A percentile compares a stretch with the other conserved stretches of the same genome.
These are phyloP conservation scores for Ceratina japonica DNA, from an alignment of 1,140 invertebrate genomes.

Conservation along the genomic window DNA sequence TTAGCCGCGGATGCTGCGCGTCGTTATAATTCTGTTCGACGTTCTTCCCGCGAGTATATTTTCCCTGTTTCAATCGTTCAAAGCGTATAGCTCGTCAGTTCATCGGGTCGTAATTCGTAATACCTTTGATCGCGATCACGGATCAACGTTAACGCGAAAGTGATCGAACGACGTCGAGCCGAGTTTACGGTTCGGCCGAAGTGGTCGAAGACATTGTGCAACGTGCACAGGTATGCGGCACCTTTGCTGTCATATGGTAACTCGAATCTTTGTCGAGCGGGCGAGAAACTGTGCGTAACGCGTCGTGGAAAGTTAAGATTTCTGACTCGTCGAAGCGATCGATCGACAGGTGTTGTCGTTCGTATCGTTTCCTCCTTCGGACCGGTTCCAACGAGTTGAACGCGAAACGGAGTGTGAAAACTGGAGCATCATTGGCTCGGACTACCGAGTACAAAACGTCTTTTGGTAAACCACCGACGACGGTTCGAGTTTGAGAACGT, in stretches of 20 bases:
- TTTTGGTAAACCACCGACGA: no score
- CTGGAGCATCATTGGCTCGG: no score
- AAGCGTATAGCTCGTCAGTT: not conserved
- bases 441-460: no score
- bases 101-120: not conserved
- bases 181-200: no score
- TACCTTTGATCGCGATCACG: not conserved
- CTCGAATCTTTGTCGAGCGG: no score
- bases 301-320: no score
- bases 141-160: not conserved
- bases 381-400: not conserved
- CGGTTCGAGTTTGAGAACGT: no score
- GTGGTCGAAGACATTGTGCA: no score
- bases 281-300: no score
- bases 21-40: not conserved
- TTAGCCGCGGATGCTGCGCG: conserved; percentile 15
- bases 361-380: not conserved
- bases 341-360: conserved; percentile 11
- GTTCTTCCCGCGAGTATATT: not conserved
- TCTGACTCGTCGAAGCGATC: not conserved
- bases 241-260: no score
- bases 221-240: no score
- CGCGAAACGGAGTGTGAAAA: not conserved
- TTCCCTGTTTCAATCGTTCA: not conserved
- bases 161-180: no score